A percentile compares a stretch with the other conserved stretches of the same genome.
phyloP scores from a whole-genome alignment of 2,797 vertebrate species.

The Sebastes ruberrimus region DNA sequence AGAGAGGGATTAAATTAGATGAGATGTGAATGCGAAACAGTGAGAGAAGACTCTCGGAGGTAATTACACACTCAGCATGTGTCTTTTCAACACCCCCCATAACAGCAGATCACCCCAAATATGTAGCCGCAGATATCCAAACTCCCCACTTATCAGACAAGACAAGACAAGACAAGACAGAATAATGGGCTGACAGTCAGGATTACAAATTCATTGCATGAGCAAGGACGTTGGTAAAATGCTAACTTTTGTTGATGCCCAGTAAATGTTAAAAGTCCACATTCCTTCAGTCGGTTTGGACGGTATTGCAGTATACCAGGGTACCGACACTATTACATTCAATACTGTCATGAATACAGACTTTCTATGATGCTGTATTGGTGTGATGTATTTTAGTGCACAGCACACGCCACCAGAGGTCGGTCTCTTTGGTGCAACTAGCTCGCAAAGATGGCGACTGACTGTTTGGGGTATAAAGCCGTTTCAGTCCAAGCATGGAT shows the following conservation, averaged over 20 bases:
- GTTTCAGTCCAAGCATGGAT: no score
- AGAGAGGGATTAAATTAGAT: constrained; percentile 47
- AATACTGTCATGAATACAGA: background rate
- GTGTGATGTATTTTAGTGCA: no score
- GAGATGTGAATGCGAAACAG: constrained; percentile 39
- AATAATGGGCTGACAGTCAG: background rate
- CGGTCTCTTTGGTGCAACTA: no score
- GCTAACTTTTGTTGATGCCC: background rate
- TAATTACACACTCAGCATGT: constrained; percentile 59
- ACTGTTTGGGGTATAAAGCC: no score
- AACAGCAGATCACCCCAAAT: constrained; percentile 25
- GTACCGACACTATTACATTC: background rate
- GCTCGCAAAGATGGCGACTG: background rate
- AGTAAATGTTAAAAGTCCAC: no score
- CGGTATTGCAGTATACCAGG: no score
- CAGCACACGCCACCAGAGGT: no score
- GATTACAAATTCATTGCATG: background rate
- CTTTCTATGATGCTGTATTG: no score
- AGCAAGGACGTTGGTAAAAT: background rate
- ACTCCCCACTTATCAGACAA: background rate
- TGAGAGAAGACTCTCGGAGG: constrained; percentile 34
- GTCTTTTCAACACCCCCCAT: constrained; percentile 30
- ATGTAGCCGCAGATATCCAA: constrained; percentile 13
- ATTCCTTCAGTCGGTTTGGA: no score
- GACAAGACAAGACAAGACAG: background rate